Base-by-base conservation (phyloP, 2,797 vertebrate genomes). In the Protonibea diacanthus region DNA sequence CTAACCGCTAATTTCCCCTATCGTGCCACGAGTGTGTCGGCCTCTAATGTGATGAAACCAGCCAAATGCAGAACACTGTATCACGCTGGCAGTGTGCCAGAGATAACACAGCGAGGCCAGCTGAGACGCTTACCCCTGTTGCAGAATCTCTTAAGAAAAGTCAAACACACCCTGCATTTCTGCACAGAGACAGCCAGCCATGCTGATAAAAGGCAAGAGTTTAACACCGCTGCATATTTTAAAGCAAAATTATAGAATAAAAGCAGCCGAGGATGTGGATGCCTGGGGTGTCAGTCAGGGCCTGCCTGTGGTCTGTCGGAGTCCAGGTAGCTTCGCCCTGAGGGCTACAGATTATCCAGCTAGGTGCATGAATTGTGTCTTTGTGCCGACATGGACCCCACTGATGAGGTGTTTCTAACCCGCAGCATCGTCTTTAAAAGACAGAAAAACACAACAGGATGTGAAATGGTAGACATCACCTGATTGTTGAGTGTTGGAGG, bases 31-130 rank as follows among this genome's bases (percentile, higher is more conserved):
- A 83, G 81, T 84, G 87, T 89, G 86, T 87, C 80, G 25, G 88
- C 82, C 60, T 84, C 80, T 89, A 91, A 92, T 88, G 89, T 85
- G 89, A 92, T 90, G 88, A 88, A 91, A 90, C 81, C 86, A 85
- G 86, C 82, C 70, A 18, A 92, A 88, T 92, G 90, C 85, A 81
- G 81, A 88, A 57, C 82, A 56, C 81, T 86, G 91, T 82, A 82
- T 91, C 88, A 86, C 73, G n/a, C 78, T 92, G 91, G 88, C 91
- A 85, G 85, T 2, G 73, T 74, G 88, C 88, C 91, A 89, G 81
- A 90, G 89, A 91, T 91, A 92, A 91, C 83, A 76, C 83, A 58
- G 72, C 15, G 76, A 83, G 80, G 85, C 86, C 88, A 78, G 88
- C 79, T 82, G 88, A 91, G 84, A 87, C 68, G 72, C 81, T 88